Conservation (phyloP, 23 tunicate genomes). For the Styela plicata region DNA sequence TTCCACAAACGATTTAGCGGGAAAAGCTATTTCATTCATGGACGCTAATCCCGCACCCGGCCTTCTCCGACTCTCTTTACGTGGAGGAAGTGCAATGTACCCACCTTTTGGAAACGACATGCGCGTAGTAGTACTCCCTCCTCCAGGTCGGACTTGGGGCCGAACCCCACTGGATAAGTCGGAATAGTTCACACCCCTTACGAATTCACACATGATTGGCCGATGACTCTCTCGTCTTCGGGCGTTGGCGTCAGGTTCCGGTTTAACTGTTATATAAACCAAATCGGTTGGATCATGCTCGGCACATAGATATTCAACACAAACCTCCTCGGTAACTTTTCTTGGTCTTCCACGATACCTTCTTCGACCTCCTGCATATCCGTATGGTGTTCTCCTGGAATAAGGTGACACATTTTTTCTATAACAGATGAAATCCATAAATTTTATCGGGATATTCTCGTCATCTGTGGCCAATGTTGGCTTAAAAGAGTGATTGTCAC, state of each 20-base stretch:
- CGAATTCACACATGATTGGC: not conserved
- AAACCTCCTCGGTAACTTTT: slow-evolving; percentile 23
- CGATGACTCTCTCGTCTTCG: not conserved
- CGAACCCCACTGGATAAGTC: not conserved
- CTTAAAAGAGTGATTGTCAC: slow-evolving; percentile 3
- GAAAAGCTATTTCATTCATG: slow-evolving; percentile 3
- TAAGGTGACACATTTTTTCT: not conserved
- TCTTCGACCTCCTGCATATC: not conserved
- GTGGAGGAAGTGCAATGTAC: not conserved
- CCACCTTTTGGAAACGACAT: not conserved
- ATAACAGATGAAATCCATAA: no score
- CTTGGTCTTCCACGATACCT: not conserved
- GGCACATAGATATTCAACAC: slow-evolving; percentile 82
- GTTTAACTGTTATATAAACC: slow-evolving; percentile 40
- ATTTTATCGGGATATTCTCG: no score
- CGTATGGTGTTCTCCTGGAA: not conserved
- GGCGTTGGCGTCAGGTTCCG: not conserved
- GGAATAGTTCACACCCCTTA: not conserved
- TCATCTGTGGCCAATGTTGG: not conserved
- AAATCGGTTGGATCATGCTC: slow-evolving; percentile 20
- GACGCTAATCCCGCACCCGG: not conserved
- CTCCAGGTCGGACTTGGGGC: not conserved
- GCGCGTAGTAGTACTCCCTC: not conserved
- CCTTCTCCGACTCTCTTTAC: not conserved
- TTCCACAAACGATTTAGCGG: not conserved